Base-by-base conservation (phyloP, 35 echinoderm and acorn worm species). In the Diadema setosum region DNA sequence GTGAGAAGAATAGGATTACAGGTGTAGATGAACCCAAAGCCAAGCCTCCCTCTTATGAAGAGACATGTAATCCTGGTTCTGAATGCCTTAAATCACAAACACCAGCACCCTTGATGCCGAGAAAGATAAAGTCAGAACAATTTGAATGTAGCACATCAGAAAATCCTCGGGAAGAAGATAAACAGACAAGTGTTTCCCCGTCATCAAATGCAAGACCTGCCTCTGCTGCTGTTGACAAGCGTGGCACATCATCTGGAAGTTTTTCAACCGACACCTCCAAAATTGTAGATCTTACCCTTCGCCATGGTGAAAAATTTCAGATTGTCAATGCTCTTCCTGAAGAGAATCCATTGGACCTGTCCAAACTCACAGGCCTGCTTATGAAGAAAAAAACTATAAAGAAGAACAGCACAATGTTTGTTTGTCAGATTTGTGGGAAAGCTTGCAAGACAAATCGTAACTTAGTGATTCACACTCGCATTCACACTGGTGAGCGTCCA, bases 401-500 rank as follows among this genome's bases (percentile, higher is more conserved):
- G 40, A 44, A 25, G 9, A 36, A 44, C 20, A 78, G n/a, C 40
- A 39, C 9, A 25, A 41, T 20, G 11, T 78, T 42, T 78, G 25
- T 44, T 20, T 78, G 73, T 41, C 33, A 78, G n/a, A 41, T 41
- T 14, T 78, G 73, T 44, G 73, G 73, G 2, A 39, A 78, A 44
- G 0, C 20, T 21, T 78, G 73, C 40, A 78, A 78, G 34, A 78
- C 15, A 0, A 78, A 24, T 78, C 73, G 73, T 8, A 78, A 78
- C 40, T 41, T 78, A 21, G 37, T 78, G 40, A 78, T 78, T 25
- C 85, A 87, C 65, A 70, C 34, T 18, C 85, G 85, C 3, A 46
- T 75, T 3, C 85, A 87, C 64, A 87, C 85, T 23, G 85, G 85
- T 6, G 85, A 87, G 85, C 32, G 85, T 36, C 85, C 85, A 23